A percentile compares a stretch with the other conserved stretches of the same genome.
Conservation (phyloP, 2,797 vertebrate genomes). For the Phalloptychus januarius region DNA sequence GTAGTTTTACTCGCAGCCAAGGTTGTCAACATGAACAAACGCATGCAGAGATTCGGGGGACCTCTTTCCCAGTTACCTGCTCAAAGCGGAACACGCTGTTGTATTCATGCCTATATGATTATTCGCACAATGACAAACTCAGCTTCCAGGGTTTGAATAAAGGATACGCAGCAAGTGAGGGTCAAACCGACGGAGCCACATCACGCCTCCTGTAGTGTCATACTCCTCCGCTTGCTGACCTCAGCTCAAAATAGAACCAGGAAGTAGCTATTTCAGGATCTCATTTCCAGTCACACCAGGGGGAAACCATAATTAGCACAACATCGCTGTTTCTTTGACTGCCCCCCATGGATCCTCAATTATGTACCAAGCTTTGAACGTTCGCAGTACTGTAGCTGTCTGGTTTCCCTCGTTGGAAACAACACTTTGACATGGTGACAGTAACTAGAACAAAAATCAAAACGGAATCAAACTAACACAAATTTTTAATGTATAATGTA, state of each 20-base stretch:
- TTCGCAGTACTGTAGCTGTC: conserved; percentile 7
- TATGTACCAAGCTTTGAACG: conserved; percentile 5
- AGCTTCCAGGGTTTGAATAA: conserved; percentile 56
- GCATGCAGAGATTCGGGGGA: conserved; percentile 18
- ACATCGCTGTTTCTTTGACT: conserved; percentile 50
- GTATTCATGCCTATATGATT: conserved; percentile 47
- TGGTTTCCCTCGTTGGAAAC: conserved; percentile 9
- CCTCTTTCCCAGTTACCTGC: conserved; percentile 38
- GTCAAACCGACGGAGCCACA: conserved; percentile 71
- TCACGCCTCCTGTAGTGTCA: conserved; percentile 65
- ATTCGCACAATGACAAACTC: conserved; percentile 43
- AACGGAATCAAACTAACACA: background rate
- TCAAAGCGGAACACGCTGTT: conserved; percentile 47
- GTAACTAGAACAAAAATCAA: background rate
- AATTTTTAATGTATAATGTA: background rate
- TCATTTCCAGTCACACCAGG: conserved; percentile 77
- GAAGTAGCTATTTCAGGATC: conserved; percentile 76
- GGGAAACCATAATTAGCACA: conserved; percentile 72
- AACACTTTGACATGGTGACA: background rate
- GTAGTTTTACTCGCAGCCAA: conserved; percentile 50
- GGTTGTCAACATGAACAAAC: conserved; percentile 46
- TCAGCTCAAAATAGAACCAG: conserved; percentile 79
- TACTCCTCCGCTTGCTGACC: conserved; percentile 76
- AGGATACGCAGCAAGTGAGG: conserved; percentile 76
- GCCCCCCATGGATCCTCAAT: conserved; percentile 35